Evolutionary conservation across 2,797 vertebrate genomes (phyloP).

Genomic region (Gambelia wislizenii): DNA sequence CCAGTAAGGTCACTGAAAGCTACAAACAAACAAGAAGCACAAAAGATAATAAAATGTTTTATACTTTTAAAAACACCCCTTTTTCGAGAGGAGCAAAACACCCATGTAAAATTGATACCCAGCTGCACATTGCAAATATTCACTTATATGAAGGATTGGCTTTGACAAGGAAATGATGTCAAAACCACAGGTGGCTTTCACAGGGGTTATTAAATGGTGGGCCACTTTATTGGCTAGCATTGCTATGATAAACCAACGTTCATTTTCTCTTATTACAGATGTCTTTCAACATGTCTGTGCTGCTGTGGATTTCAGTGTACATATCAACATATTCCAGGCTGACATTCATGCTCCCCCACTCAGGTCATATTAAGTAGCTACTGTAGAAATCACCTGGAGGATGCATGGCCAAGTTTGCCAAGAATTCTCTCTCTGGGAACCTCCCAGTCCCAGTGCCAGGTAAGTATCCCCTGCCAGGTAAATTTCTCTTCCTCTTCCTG

Average conservation of each 20-base stretch:
- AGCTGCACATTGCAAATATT: not conserved
- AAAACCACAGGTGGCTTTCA: too few relatives aligned
- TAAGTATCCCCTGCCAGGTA: too few relatives aligned
- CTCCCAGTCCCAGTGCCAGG: too few relatives aligned
- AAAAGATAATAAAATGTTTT: not conserved
- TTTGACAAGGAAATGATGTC: not conserved
- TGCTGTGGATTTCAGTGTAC: too few relatives aligned
- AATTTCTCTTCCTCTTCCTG: too few relatives aligned
- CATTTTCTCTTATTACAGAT: not conserved
- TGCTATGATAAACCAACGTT: not conserved
- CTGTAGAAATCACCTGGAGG: too few relatives aligned
- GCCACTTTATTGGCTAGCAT: not conserved
- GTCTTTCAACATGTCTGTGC: not conserved
- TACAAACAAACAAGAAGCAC: not conserved
- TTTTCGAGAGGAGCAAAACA: not conserved
- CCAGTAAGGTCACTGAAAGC: not conserved
- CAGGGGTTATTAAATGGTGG: too few relatives aligned
- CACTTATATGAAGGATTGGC: not conserved
- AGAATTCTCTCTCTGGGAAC: too few relatives aligned
- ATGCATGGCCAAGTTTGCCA: too few relatives aligned
- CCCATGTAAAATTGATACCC: not conserved
- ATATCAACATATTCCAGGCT: too few relatives aligned
- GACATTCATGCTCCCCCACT: too few relatives aligned
- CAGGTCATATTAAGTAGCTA: too few relatives aligned
- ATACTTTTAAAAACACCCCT: not conserved